Evolutionary conservation across 2,888 invertebrate species (phyloP).

Genomic region (Melipona beecheii): DNA sequence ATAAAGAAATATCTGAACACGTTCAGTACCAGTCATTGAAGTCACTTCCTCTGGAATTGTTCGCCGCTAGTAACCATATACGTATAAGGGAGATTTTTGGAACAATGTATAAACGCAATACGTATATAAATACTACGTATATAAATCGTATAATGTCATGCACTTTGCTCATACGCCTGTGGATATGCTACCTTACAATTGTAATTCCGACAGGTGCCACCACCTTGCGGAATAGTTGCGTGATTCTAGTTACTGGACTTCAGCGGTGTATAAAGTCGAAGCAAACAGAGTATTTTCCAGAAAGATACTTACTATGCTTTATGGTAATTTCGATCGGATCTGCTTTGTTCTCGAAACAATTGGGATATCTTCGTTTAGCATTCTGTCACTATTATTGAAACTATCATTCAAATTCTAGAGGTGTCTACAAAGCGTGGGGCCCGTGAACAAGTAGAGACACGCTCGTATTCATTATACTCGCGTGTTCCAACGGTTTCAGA

Average conservation of each 20-base stretch:
- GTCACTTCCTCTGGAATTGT: background rate
- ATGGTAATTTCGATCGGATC: background rate
- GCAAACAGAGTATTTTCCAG: background rate
- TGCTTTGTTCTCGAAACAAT: background rate
- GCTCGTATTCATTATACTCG: slow-evolving; percentile 54
- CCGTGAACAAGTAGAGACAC: slow-evolving; percentile 20
- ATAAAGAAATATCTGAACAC: slow-evolving; percentile 33
- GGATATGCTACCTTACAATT: slow-evolving; percentile 43
- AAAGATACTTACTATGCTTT: background rate
- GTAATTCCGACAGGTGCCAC: slow-evolving; percentile 72
- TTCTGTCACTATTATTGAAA: background rate
- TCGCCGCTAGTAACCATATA: background rate
- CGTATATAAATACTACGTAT: too few relatives aligned
- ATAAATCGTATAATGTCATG: background rate
- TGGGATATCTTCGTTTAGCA: background rate
- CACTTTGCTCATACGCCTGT: slow-evolving; percentile 42
- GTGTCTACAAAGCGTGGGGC: slow-evolving; percentile 9
- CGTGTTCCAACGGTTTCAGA: slow-evolving; percentile 56
- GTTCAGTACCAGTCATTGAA: slow-evolving; percentile 12
- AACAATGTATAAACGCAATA: background rate
- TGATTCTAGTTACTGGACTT: slow-evolving; percentile 35
- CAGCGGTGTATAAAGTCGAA: slow-evolving; percentile 53
- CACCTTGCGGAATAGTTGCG: slow-evolving; percentile 70
- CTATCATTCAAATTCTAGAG: background rate
- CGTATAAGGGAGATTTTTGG: background rate